Percentiles rank a stretch among this genome's conserved stretches.
phyloP scores from a whole-genome alignment of 2,888 invertebrate species.

The Idaea straminata region DNA sequence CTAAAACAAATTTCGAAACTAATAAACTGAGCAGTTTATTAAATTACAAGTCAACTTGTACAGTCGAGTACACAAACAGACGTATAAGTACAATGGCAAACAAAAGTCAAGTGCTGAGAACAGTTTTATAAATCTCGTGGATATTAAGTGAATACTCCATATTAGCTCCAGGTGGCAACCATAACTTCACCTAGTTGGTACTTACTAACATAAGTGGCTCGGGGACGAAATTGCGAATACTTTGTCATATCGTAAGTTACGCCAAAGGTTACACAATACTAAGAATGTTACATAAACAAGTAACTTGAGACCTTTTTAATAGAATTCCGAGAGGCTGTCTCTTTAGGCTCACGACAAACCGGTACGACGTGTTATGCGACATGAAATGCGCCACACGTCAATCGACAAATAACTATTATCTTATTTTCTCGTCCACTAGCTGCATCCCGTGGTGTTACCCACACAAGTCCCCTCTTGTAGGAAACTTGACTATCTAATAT shows the following conservation, averaged over 20 bases:
- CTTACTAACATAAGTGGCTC: constrained; percentile 36
- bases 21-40: constrained; percentile 1
- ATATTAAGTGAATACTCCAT: constrained; percentile 46
- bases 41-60: neutral
- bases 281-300: constrained; percentile 66
- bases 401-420: neutral
- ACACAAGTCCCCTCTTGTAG: too few species aligned
- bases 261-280: constrained; percentile 51
- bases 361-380: neutral
- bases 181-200: constrained; percentile 45
- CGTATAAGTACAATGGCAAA: constrained; percentile 2
- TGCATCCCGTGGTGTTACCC: neutral
- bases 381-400: neutral
- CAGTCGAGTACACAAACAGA: neutral
- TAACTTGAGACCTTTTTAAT: constrained; percentile 65
- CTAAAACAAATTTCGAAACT: neutral
- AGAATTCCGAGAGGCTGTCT: constrained; percentile 60
- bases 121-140: constrained; percentile 21
- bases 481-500: too few species aligned
- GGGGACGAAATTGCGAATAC: constrained; percentile 54
- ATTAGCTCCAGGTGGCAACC: constrained; percentile 55
- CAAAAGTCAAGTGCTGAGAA: constrained; percentile 16
- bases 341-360: constrained; percentile 29
- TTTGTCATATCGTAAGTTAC: constrained; percentile 46
- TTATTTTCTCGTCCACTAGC: neutral